Evolutionary conservation across 2,888 invertebrate species (phyloP).

Genomic region (Caenorhabditis sp.): DNA sequence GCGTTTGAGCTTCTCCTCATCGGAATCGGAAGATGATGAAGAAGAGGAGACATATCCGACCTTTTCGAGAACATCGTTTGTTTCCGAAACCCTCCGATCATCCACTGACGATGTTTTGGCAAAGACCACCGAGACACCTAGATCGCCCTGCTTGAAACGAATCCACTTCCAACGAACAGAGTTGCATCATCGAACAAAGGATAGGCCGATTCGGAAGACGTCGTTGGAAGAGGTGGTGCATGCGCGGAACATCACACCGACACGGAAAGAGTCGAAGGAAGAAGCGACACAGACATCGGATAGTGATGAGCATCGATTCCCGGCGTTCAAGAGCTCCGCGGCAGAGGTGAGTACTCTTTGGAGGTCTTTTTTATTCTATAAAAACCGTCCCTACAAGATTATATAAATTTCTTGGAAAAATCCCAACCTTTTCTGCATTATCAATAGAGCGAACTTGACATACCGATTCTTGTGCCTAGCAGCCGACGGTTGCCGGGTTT

Average conservation of each 20-base stretch:
- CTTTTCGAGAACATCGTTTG: constrained; percentile 30
- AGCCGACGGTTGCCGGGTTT: too few species aligned
- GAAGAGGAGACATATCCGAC: not conserved
- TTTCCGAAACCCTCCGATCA: constrained; percentile 39
- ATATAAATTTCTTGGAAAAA: not conserved
- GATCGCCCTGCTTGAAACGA: constrained; percentile 55
- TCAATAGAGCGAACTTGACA: too few species aligned
- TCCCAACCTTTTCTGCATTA: too few species aligned
- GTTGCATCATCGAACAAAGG: constrained; percentile 28
- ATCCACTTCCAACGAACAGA: constrained; percentile 56
- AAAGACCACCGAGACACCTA: constrained; percentile 37
- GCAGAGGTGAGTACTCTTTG: constrained; percentile 10
- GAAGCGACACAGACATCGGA: constrained; percentile 51
- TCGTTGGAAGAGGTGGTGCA: constrained; percentile 35
- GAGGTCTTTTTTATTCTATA: constrained; percentile 19
- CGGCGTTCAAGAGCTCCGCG: constrained; percentile 34
- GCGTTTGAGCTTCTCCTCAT: constrained; percentile 36
- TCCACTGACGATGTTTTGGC: constrained; percentile 33
- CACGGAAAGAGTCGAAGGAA: constrained; percentile 47
- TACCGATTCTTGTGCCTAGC: too few species aligned
- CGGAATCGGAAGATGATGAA: constrained; percentile 36
- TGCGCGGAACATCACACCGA: constrained; percentile 7
- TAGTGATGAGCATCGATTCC: constrained; percentile 33
- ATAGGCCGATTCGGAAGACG: constrained; percentile 11
- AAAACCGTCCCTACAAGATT: not conserved